Evolutionary conservation across 2,797 vertebrate genomes (phyloP), one percentile per base, ranked within the genome.

Genomic region (Peromyscus eremicus): DNA sequence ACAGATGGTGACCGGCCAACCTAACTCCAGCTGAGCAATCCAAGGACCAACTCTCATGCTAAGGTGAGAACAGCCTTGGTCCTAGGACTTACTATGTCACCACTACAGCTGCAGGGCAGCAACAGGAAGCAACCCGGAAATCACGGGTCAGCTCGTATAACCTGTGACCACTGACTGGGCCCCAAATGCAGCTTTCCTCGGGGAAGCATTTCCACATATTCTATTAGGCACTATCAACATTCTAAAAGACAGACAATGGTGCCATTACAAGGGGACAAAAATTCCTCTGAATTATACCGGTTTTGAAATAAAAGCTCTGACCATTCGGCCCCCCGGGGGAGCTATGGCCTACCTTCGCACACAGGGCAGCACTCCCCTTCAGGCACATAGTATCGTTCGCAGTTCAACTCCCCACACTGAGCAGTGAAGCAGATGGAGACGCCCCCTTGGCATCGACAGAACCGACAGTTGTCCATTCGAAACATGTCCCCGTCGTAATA

Each of bases 351-450:
- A 99, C 99, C 99, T 99, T 99, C 99, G 87, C 99, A 99, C 46
- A 99, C 99, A 0, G 99, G 99, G 98, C 99, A 99, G 98, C 99
- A 99, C 97, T 99, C 99, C 94, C 99, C 99, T 85, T 99, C 99
- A 0, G 99, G 99, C 89, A 99, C 99, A 1, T 99, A 99, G 97
- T 99, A 99, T 92, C 99, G 98, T 87, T 99, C 98, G 0, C 99
- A 99, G 98, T 98, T 99, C 5, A 99, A 98, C 96, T 99, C 98
- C 2, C 99, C 99, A 25, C 99, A 99, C 95, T 99, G 99, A 55
- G 99, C 99, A 0, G 99, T 98, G 98, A 99, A 99, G 91, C 99
- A 99, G 85, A 99, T 99, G 10, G 99, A 99, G n/a, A 99, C 99
- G 2, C 99, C 99, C 1, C 99, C 99, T 85, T 99, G 99, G 98